A percentile compares a stretch with the other conserved stretches of the same genome.
These are phyloP conservation scores for Diplosoma virens DNA, from an alignment of 23 tunicate species.

Conservation along the genomic window DNA sequence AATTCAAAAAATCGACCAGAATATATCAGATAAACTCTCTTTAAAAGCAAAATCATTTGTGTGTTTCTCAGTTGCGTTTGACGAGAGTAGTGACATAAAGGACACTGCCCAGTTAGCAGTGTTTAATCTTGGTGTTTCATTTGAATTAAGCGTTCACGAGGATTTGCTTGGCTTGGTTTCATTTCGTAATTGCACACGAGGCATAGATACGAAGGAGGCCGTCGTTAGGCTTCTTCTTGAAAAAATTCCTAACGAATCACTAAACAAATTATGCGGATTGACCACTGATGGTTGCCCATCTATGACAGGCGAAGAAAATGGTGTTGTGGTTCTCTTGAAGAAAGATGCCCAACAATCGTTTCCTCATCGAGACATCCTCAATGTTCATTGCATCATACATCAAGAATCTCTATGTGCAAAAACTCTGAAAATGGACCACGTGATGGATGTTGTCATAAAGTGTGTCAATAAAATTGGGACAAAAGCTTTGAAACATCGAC, in stretches of 20 bases:
- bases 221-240: too few relatives aligned
- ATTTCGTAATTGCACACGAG: not conserved
- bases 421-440: not conserved
- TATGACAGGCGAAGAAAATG: too few relatives aligned
- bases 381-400: too few relatives aligned
- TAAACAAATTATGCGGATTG: too few relatives aligned
- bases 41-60: not conserved
- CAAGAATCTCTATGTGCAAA: too few relatives aligned
- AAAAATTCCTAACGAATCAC: too few relatives aligned
- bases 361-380: too few relatives aligned
- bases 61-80: not conserved
- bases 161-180: not conserved
- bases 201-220: too few relatives aligned
- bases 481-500: not conserved
- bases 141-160: not conserved
- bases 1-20: not conserved
- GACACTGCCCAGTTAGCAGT: not conserved
- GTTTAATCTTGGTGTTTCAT: not conserved
- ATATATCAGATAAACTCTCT: not conserved
- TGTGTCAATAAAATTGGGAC: not conserved
- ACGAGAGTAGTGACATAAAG: not conserved
- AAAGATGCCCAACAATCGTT: too few relatives aligned
- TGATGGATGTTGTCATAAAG: not conserved
- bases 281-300: too few relatives aligned
- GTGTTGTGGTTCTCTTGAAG: too few relatives aligned